These are phyloP conservation scores for Campoplex capitator DNA, from an alignment of 2,888 invertebrate species.

Conservation along the genomic window DNA sequence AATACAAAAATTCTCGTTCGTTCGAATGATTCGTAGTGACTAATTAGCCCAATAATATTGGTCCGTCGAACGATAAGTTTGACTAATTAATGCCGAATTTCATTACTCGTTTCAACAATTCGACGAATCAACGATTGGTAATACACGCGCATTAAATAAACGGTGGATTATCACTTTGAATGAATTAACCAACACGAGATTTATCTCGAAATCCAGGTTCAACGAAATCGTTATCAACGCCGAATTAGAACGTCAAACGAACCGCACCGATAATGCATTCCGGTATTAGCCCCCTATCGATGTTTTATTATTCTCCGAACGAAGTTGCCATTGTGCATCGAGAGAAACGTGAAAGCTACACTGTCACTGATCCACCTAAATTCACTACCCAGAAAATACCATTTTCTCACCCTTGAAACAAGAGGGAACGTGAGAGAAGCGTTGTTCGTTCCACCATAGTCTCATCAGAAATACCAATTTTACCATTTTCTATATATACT, in stretches of 20 bases:
- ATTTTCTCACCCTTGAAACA: conserved; percentile 16
- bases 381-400: conserved; percentile 13
- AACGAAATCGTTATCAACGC: not conserved
- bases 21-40: not conserved
- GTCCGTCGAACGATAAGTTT: conserved; percentile 15
- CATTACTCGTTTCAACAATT: not conserved
- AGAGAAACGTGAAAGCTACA: conserved; percentile 9
- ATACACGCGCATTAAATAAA: conserved; percentile 1
- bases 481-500: conserved; percentile 55
- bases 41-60: not conserved
- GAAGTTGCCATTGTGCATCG: not conserved
- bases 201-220: not conserved
- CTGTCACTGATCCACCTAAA: not conserved
- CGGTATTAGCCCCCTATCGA: not conserved
- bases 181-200: conserved; percentile 2
- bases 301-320: conserved; percentile 4
- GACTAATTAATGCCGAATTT: conserved; percentile 1
- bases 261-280: not conserved
- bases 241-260: not conserved
- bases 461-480: conserved; percentile 63
- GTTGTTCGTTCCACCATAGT: conserved; percentile 27
- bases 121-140: not conserved
- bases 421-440: conserved; percentile 14
- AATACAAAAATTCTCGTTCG: not conserved
- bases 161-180: not conserved